These are phyloP conservation scores for Zaprionus inermis DNA, from an alignment of 1,140 invertebrate species.

Conservation along the genomic window DNA sequence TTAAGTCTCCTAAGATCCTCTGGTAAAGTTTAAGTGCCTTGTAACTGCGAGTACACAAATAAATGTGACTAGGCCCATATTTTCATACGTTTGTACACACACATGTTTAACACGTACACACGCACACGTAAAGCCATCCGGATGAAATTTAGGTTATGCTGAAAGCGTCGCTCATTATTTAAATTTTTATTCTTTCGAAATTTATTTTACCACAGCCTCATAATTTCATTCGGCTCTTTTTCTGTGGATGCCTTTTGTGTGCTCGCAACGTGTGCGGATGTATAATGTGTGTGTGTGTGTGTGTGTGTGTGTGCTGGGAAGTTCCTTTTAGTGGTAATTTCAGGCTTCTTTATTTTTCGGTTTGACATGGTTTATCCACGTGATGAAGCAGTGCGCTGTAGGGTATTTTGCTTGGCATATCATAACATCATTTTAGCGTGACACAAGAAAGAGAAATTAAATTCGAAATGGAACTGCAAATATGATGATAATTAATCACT, in stretches of 20 bases:
- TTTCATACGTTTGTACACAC: neutral
- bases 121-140: neutral
- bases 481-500: neutral
- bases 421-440: too few species aligned
- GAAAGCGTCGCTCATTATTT: slow-evolving; percentile 53
- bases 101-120: neutral
- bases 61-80: neutral
- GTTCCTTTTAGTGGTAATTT: slow-evolving; percentile 38
- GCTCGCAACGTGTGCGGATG: slow-evolving; percentile 5
- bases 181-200: slow-evolving; percentile 61
- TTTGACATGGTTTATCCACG: slow-evolving; percentile 4
- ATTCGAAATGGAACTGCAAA: neutral
- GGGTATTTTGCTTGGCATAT: too few species aligned
- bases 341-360: slow-evolving; percentile 9
- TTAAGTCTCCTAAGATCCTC: neutral
- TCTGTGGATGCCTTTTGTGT: slow-evolving; percentile 1
- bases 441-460: neutral
- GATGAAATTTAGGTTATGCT: slow-evolving; percentile 4
- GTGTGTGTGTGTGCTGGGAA: slow-evolving; percentile 10
- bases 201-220: slow-evolving; percentile 59
- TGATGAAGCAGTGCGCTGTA: neutral
- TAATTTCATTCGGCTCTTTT: slow-evolving; percentile 62
- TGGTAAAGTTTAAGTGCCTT: neutral
- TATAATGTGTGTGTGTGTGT: neutral
- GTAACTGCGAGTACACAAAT: slow-evolving; percentile 2